Evolutionary conservation across 1,140 invertebrate genomes (phyloP).

Genomic region (Manduca sexta): DNA sequence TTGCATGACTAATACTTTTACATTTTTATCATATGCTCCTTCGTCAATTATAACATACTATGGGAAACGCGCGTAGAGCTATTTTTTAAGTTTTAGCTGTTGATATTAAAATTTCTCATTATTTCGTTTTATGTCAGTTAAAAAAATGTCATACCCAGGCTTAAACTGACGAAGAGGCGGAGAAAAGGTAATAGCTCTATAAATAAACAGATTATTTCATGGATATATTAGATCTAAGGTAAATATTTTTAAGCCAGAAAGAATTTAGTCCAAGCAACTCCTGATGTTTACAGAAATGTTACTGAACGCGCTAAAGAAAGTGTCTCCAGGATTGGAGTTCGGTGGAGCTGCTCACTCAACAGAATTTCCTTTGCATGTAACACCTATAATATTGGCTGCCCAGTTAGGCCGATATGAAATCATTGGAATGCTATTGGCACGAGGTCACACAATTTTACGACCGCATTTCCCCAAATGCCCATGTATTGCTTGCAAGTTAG

Average conservation of each 20-base stretch:
- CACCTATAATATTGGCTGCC: slow-evolving; percentile 82
- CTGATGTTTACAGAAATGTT: slow-evolving; percentile 39
- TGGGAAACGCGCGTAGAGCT: too few relatives aligned
- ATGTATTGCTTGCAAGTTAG: slow-evolving; percentile 74
- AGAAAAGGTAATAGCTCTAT: too few relatives aligned
- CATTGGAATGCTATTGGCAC: slow-evolving; percentile 77
- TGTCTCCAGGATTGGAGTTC: slow-evolving; percentile 66
- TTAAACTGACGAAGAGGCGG: too few relatives aligned
- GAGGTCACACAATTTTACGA: slow-evolving; percentile 71
- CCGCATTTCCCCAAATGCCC: slow-evolving; percentile 78
- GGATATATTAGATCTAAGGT: too few relatives aligned
- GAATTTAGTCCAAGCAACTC: neutral
- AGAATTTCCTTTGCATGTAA: slow-evolving; percentile 81
- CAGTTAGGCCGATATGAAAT: slow-evolving; percentile 82
- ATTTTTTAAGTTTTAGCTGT: too few relatives aligned
- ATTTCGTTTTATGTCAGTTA: too few relatives aligned
- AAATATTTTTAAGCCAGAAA: too few relatives aligned
- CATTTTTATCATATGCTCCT: too few relatives aligned
- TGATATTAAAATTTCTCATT: too few relatives aligned
- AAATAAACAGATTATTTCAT: too few relatives aligned
- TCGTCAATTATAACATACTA: too few relatives aligned
- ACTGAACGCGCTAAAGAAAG: slow-evolving; percentile 64
- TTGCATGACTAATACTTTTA: neutral
- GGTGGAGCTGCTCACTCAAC: slow-evolving; percentile 70
- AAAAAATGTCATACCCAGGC: too few relatives aligned